phyloP scores from a whole-genome alignment of 2,888 invertebrate species.

The Siphonodentalium dalli region DNA sequence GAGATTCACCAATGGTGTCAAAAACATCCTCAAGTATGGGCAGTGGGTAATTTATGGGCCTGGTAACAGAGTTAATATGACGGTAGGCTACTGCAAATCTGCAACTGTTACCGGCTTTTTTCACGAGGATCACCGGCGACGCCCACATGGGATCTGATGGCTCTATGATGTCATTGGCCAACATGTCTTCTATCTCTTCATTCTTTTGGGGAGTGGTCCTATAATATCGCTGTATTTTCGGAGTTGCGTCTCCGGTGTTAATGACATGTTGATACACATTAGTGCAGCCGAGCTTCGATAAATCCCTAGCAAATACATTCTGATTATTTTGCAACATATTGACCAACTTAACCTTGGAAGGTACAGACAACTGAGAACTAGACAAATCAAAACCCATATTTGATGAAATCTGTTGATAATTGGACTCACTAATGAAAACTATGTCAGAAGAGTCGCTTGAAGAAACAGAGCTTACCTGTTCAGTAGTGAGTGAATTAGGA shows the following conservation, averaged over 20 bases:
- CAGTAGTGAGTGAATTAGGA: too few species aligned
- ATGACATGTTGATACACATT: too few species aligned
- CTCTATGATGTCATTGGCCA: background rate
- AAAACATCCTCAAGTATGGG: conserved; percentile 20
- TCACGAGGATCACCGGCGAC: conserved; percentile 11
- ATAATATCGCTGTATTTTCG: too few species aligned
- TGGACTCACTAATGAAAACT: too few species aligned
- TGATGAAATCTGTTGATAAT: too few species aligned
- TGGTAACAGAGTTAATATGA: conserved; percentile 7
- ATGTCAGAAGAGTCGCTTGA: too few species aligned
- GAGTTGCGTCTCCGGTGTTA: too few species aligned
- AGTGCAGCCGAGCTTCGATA: background rate
- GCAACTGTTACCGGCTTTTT: conserved; percentile 1
- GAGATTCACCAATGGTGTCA: conserved; percentile 8
- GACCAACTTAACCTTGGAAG: too few species aligned
- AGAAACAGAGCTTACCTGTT: too few species aligned
- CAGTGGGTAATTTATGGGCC: conserved; percentile 17
- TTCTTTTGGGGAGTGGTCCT: background rate
- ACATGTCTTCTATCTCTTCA: background rate
- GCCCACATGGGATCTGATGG: background rate
- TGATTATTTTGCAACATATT: conserved; percentile 10
- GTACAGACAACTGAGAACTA: too few species aligned
- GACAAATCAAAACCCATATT: too few species aligned
- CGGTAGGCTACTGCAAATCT: conserved; percentile 14
- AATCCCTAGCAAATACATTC: conserved; percentile 10